A percentile compares a stretch with the other conserved stretches of the same genome.
Evolutionary conservation across 2,888 invertebrate species (phyloP).

Genomic region (Pteria penguin): DNA sequence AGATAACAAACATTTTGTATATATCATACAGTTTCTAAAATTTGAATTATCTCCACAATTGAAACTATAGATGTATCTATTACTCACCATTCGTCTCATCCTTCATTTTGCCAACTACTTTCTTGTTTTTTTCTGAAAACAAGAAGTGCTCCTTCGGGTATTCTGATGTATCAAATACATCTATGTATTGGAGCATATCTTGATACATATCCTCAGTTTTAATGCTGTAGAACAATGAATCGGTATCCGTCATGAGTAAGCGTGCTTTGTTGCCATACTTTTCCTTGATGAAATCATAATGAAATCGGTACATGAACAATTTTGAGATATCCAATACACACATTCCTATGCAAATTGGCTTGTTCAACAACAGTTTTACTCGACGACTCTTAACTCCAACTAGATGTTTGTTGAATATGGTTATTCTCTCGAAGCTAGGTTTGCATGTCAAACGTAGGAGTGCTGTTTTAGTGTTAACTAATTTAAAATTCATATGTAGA

Average conservation of each 20-base stretch:
- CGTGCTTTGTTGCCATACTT: conserved; percentile 7
- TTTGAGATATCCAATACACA: conserved; percentile 25
- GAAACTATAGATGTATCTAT: too few relatives aligned
- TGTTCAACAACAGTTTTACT: conserved; percentile 25
- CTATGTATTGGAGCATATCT: too few relatives aligned
- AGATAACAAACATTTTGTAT: too few relatives aligned
- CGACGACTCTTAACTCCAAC: too few relatives aligned
- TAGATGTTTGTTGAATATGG: conserved; percentile 32
- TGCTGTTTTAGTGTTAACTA: conserved; percentile 6
- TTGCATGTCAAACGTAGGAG: conserved; percentile 6
- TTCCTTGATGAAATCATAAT: conserved; percentile 22
- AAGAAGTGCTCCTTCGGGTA: neutral
- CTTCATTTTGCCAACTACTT: conserved; percentile 12
- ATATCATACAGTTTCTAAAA: too few relatives aligned
- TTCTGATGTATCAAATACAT: too few relatives aligned
- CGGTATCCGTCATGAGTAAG: conserved; percentile 29
- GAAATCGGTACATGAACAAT: conserved; percentile 30
- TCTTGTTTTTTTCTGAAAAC: too few relatives aligned
- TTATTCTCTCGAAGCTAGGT: conserved; percentile 19
- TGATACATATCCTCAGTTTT: conserved; percentile 15
- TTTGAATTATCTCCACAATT: too few relatives aligned
- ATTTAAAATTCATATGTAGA: too few relatives aligned
- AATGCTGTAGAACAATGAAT: conserved; percentile 17
- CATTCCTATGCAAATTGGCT: conserved; percentile 19
- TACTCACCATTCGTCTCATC: conserved; percentile 4